These are phyloP conservation scores for Drosophila murphyi DNA, from an alignment of 1,140 invertebrate species.

Conservation along the genomic window DNA sequence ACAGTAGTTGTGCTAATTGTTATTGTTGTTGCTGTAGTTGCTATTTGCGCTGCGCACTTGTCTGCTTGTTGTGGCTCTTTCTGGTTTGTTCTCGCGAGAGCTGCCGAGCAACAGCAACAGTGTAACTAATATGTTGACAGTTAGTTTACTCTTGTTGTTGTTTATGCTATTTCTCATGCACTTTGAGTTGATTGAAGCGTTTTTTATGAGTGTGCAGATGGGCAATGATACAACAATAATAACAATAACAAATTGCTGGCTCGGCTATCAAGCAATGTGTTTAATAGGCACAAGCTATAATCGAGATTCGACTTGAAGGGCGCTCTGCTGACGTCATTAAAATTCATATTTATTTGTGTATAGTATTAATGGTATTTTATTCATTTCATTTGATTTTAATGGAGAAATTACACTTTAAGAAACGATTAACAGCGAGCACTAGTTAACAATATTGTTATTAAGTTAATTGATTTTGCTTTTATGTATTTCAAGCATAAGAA, in stretches of 20 bases:
- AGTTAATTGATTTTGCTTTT: slow-evolving; percentile 15
- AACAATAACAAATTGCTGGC: slow-evolving; percentile 10
- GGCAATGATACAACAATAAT: not conserved
- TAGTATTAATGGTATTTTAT: too few relatives aligned
- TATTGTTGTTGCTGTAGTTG: slow-evolving; percentile 41
- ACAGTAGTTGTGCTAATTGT: slow-evolving; percentile 50
- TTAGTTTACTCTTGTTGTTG: slow-evolving; percentile 47
- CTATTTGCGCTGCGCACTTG: slow-evolving; percentile 56
- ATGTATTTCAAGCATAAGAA: not conserved
- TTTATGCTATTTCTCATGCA: slow-evolving; percentile 47
- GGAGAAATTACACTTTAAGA: too few relatives aligned
- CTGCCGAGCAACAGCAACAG: slow-evolving; percentile 30
- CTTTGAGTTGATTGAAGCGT: slow-evolving; percentile 61
- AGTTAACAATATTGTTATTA: not conserved
- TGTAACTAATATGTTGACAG: slow-evolving; percentile 61
- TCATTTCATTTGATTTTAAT: too few relatives aligned
- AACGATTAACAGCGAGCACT: not conserved
- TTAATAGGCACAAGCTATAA: slow-evolving; percentile 16
- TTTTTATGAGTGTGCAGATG: slow-evolving; percentile 32
- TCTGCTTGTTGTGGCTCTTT: slow-evolving; percentile 61
- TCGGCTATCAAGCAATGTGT: not conserved
- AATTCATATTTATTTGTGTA: slow-evolving; percentile 1
- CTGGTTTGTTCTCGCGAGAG: slow-evolving; percentile 46
- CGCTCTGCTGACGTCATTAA: slow-evolving; percentile 42
- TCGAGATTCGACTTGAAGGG: slow-evolving; percentile 41